Evolutionary conservation across 2,797 vertebrate species (phyloP), one percentile per base, ranked within the genome.

Genomic region (Coranthus polyacanthus): DNA sequence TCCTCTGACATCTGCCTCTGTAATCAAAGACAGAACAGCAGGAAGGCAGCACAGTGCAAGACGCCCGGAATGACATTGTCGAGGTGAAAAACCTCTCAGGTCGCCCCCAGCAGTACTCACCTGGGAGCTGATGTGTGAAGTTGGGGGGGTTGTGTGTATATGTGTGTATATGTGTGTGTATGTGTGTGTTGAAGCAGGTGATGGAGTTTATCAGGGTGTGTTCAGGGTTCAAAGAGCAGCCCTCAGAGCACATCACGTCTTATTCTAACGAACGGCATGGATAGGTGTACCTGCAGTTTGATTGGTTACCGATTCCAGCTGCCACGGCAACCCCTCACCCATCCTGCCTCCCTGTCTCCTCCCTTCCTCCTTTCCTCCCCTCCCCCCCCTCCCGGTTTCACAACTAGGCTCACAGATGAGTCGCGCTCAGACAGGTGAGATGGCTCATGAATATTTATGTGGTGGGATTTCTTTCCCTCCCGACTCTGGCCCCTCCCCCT

Each of bases 401-500:
- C 80, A 71, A 82, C 82, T 44, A 81, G 79, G 72, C 90, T 88
- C 83, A 73, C 85, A 90, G 89, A 92, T 91, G 89, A 92, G 90
- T 89, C 63, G 85, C 61, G 82, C 87, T 89, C 88, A 92, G 92
- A 93, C 91, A 92, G 92, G 92, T 92, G 92, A 92, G 89, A 90
- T 92, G 88, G 87, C 85, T 90, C 79, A 90, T 93, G 85, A 92
- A 93, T 93, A 93, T 92, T 91, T 88, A 93, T 92, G 88, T 3
- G 0, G n/a, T 87, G 91, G 92, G 92, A 92, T 92, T 92, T 92
- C 81, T 88, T n/a, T 90, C 88, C 69, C 85, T 86, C 78, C 75
- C 65, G 81, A 86, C 56, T 38, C 79, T 86, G 83, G 89, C 89
- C 89, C 91, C 87, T 87, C 89, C 91, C 88, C 89, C 85, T 79